phyloP scores from a whole-genome alignment of 2,797 vertebrate species.

The Malurus splendens region DNA sequence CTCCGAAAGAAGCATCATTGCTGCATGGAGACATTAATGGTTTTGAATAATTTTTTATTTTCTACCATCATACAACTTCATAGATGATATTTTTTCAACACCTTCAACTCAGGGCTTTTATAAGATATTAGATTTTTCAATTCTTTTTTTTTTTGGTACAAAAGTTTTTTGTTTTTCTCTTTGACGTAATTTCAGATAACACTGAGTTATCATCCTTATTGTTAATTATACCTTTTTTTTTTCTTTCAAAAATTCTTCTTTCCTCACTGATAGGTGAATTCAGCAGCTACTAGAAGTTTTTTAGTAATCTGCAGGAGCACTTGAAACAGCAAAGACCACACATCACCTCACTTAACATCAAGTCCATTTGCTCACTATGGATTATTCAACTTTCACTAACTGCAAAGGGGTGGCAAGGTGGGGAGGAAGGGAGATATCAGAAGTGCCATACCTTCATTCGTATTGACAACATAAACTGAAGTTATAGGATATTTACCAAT shows the following conservation, averaged over 20 bases:
- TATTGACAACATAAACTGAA: not conserved
- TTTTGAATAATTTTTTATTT: not conserved
- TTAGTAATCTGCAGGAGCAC: not conserved
- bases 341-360: not conserved
- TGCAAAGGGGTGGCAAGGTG: accelerated
- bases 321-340: not conserved
- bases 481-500: not conserved
- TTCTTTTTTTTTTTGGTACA: not conserved
- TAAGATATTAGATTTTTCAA: not conserved
- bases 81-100: not conserved
- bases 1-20: not conserved
- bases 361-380: not conserved
- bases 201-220: not conserved
- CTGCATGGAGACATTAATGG: accelerated
- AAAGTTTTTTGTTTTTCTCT: not conserved
- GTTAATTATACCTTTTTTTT: not conserved
- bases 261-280: not conserved
- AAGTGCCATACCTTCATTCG: not conserved
- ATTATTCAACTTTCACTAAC: not conserved
- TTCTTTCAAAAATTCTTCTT: not conserved
- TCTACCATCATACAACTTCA: not conserved
- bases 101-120: not conserved
- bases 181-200: not conserved
- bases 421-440: accelerated
- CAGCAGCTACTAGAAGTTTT: not conserved